These are phyloP conservation scores for Minunthozetes semirufus DNA, from an alignment of 2,888 invertebrate genomes.

Conservation along the genomic window DNA sequence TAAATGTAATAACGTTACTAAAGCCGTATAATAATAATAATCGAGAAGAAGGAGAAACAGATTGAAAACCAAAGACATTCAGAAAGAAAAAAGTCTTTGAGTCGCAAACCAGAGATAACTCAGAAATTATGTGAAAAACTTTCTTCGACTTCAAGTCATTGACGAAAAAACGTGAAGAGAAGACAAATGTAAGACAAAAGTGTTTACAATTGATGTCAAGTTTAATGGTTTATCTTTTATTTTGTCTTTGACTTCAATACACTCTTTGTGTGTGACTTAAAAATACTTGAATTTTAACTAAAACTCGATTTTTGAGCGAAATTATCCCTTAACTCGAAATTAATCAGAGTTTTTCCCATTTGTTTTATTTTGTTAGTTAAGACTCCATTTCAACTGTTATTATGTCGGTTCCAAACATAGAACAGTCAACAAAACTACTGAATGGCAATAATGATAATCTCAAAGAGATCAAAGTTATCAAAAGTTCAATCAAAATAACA, in stretches of 20 bases:
- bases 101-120: too few relatives aligned
- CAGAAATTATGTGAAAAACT: not conserved
- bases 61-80: not conserved
- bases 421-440: conserved; percentile 1
- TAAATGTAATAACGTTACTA: not conserved
- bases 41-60: not conserved
- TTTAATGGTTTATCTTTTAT: conserved; percentile 2
- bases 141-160: not conserved
- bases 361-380: not conserved
- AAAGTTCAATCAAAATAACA: not conserved
- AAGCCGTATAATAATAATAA: not conserved
- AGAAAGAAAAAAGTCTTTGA: not conserved
- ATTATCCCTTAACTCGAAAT: too few relatives aligned
- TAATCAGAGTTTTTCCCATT: not conserved
- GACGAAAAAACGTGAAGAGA: not conserved
- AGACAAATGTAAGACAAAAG: not conserved
- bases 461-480: not conserved
- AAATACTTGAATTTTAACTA: not conserved
- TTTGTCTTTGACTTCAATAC: not conserved
- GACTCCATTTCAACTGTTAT: too few relatives aligned
- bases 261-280: not conserved
- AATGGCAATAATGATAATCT: not conserved
- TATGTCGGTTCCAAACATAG: not conserved
- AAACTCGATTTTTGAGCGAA: not conserved
- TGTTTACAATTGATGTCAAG: conserved; percentile 12